A percentile compares a stretch with the other conserved stretches of the same genome.
phyloP scores from a whole-genome alignment of 2,113 vertebrate species.

The Phaethon lepturus region DNA sequence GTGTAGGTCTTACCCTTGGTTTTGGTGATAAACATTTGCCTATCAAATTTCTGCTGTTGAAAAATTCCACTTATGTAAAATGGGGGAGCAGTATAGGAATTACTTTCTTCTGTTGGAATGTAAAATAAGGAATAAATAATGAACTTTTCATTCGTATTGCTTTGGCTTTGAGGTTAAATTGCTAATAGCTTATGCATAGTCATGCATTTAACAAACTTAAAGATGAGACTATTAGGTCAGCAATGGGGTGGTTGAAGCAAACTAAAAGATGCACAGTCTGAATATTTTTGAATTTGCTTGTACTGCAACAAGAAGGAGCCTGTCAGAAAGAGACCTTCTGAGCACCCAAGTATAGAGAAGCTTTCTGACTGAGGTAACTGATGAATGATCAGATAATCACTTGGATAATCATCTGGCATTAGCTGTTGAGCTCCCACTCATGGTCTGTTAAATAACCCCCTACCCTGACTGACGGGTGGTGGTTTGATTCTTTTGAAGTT shows the following conservation, averaged over 20 bases:
- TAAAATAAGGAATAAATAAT: neutral
- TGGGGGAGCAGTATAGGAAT: neutral
- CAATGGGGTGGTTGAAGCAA: neutral
- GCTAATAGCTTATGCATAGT: neutral
- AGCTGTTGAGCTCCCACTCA: neutral
- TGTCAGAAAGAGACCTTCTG: neutral
- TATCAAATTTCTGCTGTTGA: neutral
- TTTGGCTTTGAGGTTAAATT: neutral
- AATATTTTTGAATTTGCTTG: neutral
- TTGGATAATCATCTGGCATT: neutral
- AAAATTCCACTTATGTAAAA: neutral
- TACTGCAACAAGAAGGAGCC: neutral
- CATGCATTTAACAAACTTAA: neutral
- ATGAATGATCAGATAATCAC: neutral
- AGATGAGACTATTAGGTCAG: neutral
- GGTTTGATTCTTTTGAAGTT: neutral
- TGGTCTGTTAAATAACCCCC: neutral
- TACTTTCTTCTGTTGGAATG: neutral
- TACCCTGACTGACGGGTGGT: neutral
- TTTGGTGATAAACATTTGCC: neutral
- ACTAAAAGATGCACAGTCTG: neutral
- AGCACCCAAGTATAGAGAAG: neutral
- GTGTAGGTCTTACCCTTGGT: neutral
- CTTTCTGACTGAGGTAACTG: neutral
- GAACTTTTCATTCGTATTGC: neutral